A percentile compares a stretch with the other conserved stretches of the same genome.
Conservation (phyloP, 2,888 invertebrate species). For the Caenorhabditis sulstoni region DNA sequence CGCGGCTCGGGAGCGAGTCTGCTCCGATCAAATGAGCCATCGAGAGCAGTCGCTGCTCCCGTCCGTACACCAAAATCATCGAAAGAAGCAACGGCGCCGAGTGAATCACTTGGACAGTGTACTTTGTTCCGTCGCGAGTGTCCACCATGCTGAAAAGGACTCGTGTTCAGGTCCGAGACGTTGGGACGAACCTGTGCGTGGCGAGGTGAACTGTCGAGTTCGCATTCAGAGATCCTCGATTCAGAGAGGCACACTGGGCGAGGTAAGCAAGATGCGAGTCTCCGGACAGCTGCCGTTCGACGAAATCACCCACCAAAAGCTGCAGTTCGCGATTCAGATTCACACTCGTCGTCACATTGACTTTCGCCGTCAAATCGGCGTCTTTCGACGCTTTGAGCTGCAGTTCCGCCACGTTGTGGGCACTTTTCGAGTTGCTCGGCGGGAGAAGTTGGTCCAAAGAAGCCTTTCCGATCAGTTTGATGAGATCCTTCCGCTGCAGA, state of each 20-base stretch:
- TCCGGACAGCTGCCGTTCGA: conserved; percentile 64
- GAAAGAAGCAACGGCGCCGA: conserved; percentile 82
- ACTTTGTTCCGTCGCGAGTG: conserved; percentile 81
- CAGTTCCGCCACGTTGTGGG: conserved; percentile 79
- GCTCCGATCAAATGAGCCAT: conserved; percentile 82
- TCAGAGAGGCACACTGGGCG: conserved; percentile 77
- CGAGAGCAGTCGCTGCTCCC: conserved; percentile 80
- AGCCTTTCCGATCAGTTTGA: conserved; percentile 68
- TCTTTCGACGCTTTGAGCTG: conserved; percentile 75
- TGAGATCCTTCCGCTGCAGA: conserved; percentile 81
- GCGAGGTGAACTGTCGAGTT: conserved; percentile 72
- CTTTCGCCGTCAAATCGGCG: conserved; percentile 71
- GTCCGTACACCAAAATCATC: conserved; percentile 82
- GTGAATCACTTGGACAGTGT: conserved; percentile 82
- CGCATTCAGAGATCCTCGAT: conserved; percentile 75
- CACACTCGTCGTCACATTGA: conserved; percentile 79
- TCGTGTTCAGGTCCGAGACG: not conserved
- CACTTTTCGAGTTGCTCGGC: conserved; percentile 79
- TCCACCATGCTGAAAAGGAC: conserved; percentile 79
- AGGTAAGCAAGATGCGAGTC: conserved; percentile 78
- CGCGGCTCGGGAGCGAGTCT: conserved; percentile 81
- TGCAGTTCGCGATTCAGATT: conserved; percentile 80
- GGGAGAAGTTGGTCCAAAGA: conserved; percentile 79
- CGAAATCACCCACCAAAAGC: conserved; percentile 78
- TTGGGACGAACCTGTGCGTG: conserved; percentile 72